phyloP scores from a whole-genome alignment of 2,888 invertebrate species.

The Heliconius sara region DNA sequence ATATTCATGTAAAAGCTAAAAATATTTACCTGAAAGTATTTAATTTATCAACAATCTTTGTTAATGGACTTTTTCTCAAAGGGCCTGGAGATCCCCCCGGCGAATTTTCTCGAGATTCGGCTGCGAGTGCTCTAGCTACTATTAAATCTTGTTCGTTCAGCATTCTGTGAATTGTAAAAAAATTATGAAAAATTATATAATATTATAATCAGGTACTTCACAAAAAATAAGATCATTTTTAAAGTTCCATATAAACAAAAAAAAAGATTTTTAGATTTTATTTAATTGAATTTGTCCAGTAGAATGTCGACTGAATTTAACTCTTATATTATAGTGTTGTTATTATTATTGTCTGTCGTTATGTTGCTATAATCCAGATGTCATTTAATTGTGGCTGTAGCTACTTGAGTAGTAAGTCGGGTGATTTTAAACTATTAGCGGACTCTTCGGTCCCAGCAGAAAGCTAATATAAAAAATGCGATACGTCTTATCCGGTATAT shows the following conservation, averaged over 20 bases:
- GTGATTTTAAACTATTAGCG: too few relatives aligned
- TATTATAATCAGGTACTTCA: background rate
- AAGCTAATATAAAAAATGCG: too few relatives aligned
- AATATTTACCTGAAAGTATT: constrained; percentile 86
- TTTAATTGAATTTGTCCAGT: background rate
- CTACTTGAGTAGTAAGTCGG: too few relatives aligned
- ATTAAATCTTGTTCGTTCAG: constrained; percentile 90
- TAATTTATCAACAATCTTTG: constrained; percentile 86
- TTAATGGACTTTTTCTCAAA: constrained; percentile 85
- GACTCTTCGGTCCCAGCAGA: too few relatives aligned
- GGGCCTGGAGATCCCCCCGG: constrained; percentile 86
- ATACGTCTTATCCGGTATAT: too few relatives aligned
- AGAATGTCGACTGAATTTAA: background rate
- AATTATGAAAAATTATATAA: background rate
- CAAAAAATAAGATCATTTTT: background rate
- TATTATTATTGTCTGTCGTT: too few relatives aligned
- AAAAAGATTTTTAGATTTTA: too few relatives aligned
- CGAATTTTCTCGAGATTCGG: constrained; percentile 82
- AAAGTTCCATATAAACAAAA: too few relatives aligned
- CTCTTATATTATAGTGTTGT: background rate
- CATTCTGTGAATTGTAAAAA: constrained; percentile 55
- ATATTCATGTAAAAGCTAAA: background rate
- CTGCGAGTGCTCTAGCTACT: constrained; percentile 88
- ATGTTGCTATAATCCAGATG: too few relatives aligned
- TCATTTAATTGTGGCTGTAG: too few relatives aligned